These are phyloP conservation scores for Epicauta chinensis DNA, from an alignment of 1,140 invertebrate species.

Conservation along the genomic window DNA sequence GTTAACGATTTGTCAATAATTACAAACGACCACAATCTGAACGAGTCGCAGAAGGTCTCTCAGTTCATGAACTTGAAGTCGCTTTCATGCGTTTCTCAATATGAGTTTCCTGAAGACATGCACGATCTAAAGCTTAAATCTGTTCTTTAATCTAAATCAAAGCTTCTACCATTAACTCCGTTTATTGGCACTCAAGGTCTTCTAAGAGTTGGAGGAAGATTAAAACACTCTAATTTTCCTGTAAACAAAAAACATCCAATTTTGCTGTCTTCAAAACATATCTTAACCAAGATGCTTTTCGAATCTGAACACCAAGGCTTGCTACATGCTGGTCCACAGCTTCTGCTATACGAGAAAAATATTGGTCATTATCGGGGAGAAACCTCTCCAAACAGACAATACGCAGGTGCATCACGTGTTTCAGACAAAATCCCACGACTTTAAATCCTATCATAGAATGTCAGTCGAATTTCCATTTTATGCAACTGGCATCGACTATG, in stretches of 20 bases:
- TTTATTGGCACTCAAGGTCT: conserved; percentile 35
- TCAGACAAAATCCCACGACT: conserved; percentile 7
- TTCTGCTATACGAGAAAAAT: conserved; percentile 23
- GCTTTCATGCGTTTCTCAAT: no score
- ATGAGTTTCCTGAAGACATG: no score
- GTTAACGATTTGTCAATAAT: no score
- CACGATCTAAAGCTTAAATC: no score
- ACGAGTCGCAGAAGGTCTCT: no score
- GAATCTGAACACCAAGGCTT: conserved; percentile 21
- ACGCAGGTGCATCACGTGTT: conserved; percentile 23
- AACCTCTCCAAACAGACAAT: conserved; percentile 9
- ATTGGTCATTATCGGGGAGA: conserved; percentile 23
- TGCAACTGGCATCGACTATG: neutral
- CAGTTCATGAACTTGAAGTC: no score
- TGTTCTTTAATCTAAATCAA: no score
- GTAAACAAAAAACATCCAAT: conserved; percentile 35
- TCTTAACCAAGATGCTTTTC: conserved; percentile 17
- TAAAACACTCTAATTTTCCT: conserved; percentile 23
- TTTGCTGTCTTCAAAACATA: conserved; percentile 21
- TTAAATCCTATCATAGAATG: conserved; percentile 21
- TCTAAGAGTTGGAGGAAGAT: conserved; percentile 36
- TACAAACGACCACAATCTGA: no score
- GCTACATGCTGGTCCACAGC: conserved; percentile 29
- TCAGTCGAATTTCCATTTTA: conserved; percentile 13
- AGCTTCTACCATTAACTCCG: conserved; percentile 14